Conservation (phyloP, 2,888 invertebrate genomes). For the Stenchaetothrips biformis region DNA sequence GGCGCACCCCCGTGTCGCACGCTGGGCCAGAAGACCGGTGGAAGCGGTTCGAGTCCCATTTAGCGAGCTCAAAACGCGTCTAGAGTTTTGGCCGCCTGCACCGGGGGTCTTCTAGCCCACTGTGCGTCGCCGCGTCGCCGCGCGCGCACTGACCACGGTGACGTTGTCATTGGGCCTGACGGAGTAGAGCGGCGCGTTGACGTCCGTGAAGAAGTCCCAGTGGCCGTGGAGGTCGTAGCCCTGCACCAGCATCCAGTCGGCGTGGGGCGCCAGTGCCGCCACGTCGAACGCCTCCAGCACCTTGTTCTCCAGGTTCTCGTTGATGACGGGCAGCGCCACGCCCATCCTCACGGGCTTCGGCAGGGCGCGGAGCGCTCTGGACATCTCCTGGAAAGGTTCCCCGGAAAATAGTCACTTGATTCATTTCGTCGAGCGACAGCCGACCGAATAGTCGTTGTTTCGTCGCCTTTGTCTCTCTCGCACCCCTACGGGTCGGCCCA, state of each 20-base stretch:
- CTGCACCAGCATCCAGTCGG: constrained; percentile 71
- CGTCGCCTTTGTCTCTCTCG: no score
- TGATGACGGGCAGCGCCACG: constrained; percentile 65
- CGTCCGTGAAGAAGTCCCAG: constrained; percentile 70
- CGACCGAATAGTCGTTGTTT: no score
- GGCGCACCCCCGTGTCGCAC: no score
- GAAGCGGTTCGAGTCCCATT: no score
- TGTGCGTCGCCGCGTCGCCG: no score
- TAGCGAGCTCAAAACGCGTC: no score
- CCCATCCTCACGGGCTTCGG: constrained; percentile 74
- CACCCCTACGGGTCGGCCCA: no score
- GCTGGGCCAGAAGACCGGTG: no score
- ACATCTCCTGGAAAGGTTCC: constrained; percentile 56
- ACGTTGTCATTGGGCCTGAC: constrained; percentile 51
- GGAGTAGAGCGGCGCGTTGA: constrained; percentile 70
- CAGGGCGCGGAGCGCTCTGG: constrained; percentile 61
- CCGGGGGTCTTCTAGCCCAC: no score
- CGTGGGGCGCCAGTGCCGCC: constrained; percentile 31
- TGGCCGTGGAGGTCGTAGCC: constrained; percentile 85
- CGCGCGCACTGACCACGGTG: constrained; percentile 62
- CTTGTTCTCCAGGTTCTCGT: constrained; percentile 49
- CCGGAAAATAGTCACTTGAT: constrained; percentile 32
- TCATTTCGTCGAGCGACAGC: constrained; percentile 26
- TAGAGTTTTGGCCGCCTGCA: no score
- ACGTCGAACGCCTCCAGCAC: constrained; percentile 35